Evolutionary conservation across 1,140 invertebrate genomes (phyloP), one percentile per base, ranked within the genome.

Genomic region (Cyclargus thomasi): DNA sequence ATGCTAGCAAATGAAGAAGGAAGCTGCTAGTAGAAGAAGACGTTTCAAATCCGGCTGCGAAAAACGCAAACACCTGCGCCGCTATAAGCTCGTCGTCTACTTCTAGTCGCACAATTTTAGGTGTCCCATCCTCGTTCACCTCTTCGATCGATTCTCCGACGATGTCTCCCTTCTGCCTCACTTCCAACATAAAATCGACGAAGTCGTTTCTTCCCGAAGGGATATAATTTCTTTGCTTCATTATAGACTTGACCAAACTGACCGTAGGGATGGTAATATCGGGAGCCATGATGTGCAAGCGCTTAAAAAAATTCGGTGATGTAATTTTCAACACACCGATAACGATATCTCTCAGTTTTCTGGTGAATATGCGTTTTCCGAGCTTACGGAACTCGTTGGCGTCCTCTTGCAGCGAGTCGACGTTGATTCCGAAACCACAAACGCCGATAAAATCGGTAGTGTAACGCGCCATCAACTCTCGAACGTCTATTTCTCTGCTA

Each of bases 31-130:
- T 63, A 4, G 63, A 22, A 2, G 72, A 73, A 11, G 72, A 73
- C 17, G 72, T 73, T 36, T 73, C 72, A 29, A 73, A 73, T 20
- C 71, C 71, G 20, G 67, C 71, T 2, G 63, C 57, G 18, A 73
- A 68, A 18, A 73, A 73, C 22, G 67, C n/a, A 57, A 69, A 73
- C 1, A 67, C 65, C 53, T 73, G 72, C 14, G 72, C 69, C n/a
- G 65, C 39, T 0, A 73, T 18, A 1, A 73, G 3, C 10, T 63
- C 35, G 21, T 73, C 69, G 59, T 70, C 64, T 0, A 70, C 29
- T 22, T 73, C 67, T 14, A 73, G 0, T 55, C 68, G 59, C 4
- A 73, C 65, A 0, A 55, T 67, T 36, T 64, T n/a, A 14, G 67
- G 64, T 7, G 29, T 62, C 1, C 72, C 72, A n/a, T 67, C 63